Conservation (phyloP, 2,888 invertebrate species). For the Aspidiotus destructor region DNA sequence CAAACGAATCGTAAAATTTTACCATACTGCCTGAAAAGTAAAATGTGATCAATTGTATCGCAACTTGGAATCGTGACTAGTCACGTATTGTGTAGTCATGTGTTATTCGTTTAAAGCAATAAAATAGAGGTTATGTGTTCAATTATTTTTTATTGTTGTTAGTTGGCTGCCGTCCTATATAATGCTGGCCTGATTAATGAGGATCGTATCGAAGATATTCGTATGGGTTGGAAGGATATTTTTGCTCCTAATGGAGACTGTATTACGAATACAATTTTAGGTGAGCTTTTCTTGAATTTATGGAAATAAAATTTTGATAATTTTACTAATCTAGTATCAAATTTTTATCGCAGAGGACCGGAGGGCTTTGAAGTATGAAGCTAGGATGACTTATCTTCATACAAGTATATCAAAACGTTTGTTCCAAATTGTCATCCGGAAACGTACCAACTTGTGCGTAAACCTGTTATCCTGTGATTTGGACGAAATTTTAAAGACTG, state of each 20-base stretch:
- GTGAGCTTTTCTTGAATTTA: neutral
- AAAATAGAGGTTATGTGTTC: too few species aligned
- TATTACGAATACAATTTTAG: constrained; percentile 16
- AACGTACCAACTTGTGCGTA: constrained; percentile 17
- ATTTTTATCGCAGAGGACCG: constrained; percentile 5
- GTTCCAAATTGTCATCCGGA: constrained; percentile 11
- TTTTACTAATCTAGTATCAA: neutral
- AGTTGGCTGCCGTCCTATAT: neutral
- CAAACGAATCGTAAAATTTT: too few species aligned
- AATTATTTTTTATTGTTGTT: too few species aligned
- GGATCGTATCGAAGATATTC: neutral
- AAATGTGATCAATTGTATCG: too few species aligned
- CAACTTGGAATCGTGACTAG: too few species aligned
- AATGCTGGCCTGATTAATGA: constrained; percentile 7
- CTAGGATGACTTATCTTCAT: constrained; percentile 5
- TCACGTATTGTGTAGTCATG: too few species aligned
- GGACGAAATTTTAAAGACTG: constrained; percentile 8
- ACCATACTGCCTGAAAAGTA: too few species aligned
- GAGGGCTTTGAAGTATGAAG: constrained; percentile 7
- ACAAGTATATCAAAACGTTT: constrained; percentile 8
- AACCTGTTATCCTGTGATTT: neutral
- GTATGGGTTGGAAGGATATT: constrained; percentile 1
- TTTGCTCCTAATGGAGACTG: constrained; percentile 25
- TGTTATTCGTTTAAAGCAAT: too few species aligned
- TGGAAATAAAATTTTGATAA: neutral